Base-by-base conservation (phyloP, 2,113 vertebrate genomes). In the Microcebus lehilahytsara region DNA sequence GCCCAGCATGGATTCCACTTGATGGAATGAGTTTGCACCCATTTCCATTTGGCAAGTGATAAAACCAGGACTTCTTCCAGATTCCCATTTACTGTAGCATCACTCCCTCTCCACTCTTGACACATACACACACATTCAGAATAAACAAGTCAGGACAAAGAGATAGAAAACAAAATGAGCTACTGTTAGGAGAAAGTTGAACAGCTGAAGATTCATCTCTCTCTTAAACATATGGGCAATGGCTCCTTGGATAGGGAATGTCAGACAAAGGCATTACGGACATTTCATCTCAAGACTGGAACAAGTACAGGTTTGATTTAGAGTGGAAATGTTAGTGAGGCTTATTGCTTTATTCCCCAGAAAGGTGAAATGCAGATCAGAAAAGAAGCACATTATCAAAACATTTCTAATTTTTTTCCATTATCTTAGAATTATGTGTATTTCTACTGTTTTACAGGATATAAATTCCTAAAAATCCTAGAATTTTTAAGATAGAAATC, bases 1-100 rank as follows among this genome's bases (percentile, higher is more conserved):
- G 22, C 51, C 79, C 58, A 92, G 78, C 0, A 2, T 96, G 42
- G 86, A 78, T n/a, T 51, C 62, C 32, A 42, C 69, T 85, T 75
- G 75, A 79, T 66, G 89, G 9, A 40, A 67, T 56, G 81, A 42
- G 89, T 75, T 84, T 95, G 79, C 60, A 94, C 60, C 75, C 72
- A 69, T 95, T 91, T 37, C 64, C 85, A 53, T 37, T 32, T 95
- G 40, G 9, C 91, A 78, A 60, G 17, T 53, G 49, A 93, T 71
- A 64, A 94, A 91, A 94, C 51, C 93, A 94, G 92, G 95, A 81
- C 12, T 66, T 60, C 86, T 96, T 86, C 95, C 80, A 91, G 89
- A 95, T 96, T 96, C 85, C 87, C 95, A 49, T 77, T 69, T 84
- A 84, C 34, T 67, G 92, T 66, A 96, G 16, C 51, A 93, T 83